Conservation (phyloP, 2,888 invertebrate genomes). For the Melanophora roralis region DNA sequence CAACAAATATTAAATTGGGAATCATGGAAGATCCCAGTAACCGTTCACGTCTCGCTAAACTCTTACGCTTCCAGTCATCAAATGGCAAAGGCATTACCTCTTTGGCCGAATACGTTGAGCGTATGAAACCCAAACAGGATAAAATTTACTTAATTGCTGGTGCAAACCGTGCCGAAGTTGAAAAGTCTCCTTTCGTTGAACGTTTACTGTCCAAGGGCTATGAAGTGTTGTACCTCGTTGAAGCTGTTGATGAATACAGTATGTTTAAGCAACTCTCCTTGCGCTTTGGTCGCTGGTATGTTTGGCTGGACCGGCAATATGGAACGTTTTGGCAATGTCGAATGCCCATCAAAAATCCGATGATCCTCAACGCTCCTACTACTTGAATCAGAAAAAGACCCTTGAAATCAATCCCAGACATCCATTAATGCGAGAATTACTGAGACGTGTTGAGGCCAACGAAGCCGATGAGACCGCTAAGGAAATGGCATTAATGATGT, state of each 20-base stretch:
- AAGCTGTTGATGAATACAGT: constrained; percentile 99
- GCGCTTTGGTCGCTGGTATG: constrained; percentile 96
- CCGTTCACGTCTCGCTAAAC: constrained; percentile 95
- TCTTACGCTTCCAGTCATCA: constrained; percentile 93
- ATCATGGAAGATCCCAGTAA: constrained; percentile 98
- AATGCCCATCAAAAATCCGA: constrained; percentile 98
- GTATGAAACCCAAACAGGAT: constrained; percentile 97
- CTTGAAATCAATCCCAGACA: constrained; percentile 98
- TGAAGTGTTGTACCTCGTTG: constrained; percentile 95
- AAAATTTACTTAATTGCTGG: constrained; percentile 98
- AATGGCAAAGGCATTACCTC: constrained; percentile 82
- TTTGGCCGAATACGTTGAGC: constrained; percentile 91
- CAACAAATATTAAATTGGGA: constrained; percentile 97
- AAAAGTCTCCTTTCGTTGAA: constrained; percentile 96
- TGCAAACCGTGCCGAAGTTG: constrained; percentile 89
- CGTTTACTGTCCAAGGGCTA: constrained; percentile 93
- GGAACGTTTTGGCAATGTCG: constrained; percentile 95
- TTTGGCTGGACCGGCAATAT: constrained; percentile 99
- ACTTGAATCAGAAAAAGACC: constrained; percentile 96
- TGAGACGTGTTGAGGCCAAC: constrained; percentile 88
- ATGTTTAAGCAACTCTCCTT: constrained; percentile 95
- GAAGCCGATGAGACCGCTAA: constrained; percentile 87
- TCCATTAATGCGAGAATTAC: constrained; percentile 94
- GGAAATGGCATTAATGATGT: constrained; percentile 92
- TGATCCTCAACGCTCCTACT: constrained; percentile 91